phyloP scores from a whole-genome alignment of 2,888 invertebrate species.

The Glaucopsyche alexis region DNA sequence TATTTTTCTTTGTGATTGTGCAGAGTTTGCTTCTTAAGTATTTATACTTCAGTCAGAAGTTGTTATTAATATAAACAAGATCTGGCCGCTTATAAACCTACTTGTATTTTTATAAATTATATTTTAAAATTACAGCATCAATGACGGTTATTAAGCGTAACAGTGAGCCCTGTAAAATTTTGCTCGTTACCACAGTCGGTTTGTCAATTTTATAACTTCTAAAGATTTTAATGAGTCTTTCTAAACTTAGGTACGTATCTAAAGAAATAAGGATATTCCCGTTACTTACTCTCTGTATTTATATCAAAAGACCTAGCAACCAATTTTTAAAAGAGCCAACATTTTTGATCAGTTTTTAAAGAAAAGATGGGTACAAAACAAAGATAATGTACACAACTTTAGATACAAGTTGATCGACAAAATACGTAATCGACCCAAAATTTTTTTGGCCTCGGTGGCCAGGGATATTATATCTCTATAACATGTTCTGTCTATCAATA shows the following conservation, averaged over 20 bases:
- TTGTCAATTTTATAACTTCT: not conserved
- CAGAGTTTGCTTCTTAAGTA: not conserved
- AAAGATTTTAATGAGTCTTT: conserved; percentile 18
- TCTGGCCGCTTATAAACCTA: not conserved
- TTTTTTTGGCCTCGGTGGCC: too few relatives aligned
- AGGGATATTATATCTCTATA: too few relatives aligned
- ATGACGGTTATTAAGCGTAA: not conserved
- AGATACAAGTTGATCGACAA: too few relatives aligned
- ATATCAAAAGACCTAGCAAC: not conserved
- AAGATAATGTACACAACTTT: not conserved
- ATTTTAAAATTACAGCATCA: not conserved
- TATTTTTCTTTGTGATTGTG: not conserved
- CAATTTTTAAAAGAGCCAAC: not conserved
- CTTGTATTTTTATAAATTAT: not conserved
- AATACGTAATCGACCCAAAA: too few relatives aligned
- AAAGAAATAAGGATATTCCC: not conserved
- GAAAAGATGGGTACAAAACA: not conserved
- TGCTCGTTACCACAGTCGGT: conserved; percentile 18
- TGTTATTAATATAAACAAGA: not conserved
- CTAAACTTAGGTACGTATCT: not conserved
- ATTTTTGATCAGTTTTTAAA: not conserved
- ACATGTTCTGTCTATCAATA: too few relatives aligned
- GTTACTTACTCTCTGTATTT: not conserved
- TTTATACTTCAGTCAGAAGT: not conserved
- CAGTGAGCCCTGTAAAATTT: conserved; percentile 9